Percentiles rank a stretch among this genome's conserved stretches.
phyloP scores from a whole-genome alignment of 2,888 invertebrate genomes.

The Pseudococcus longispinus region DNA sequence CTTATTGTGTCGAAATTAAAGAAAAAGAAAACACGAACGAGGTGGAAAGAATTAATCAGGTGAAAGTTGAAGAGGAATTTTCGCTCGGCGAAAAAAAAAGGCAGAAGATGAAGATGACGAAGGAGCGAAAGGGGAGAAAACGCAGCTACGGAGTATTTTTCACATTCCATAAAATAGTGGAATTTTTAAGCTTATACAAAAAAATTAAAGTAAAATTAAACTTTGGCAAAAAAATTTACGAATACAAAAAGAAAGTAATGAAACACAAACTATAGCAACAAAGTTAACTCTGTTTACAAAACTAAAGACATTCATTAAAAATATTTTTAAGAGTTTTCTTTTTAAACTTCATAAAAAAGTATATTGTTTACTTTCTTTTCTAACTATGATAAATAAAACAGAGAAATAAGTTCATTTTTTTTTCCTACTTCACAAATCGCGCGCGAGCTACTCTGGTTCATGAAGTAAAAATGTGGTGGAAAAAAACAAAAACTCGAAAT shows the following conservation, averaged over 20 bases:
- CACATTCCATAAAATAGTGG: constrained; percentile 8
- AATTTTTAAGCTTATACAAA: constrained; percentile 26
- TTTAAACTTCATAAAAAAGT: constrained; percentile 39
- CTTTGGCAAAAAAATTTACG: constrained; percentile 8
- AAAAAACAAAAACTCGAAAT: background rate
- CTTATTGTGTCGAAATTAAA: background rate
- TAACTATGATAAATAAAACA: constrained; percentile 39
- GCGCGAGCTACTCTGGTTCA: background rate
- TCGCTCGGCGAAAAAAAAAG: background rate
- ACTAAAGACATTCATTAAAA: constrained; percentile 39
- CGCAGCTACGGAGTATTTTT: background rate
- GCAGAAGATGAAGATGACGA: too few relatives aligned
- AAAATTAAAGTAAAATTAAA: constrained; percentile 31
- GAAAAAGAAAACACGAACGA: background rate
- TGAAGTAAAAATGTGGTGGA: background rate
- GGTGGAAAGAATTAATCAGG: constrained; percentile 7
- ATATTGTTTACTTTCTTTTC: constrained; percentile 33
- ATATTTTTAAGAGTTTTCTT: constrained; percentile 39
- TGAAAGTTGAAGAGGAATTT: background rate
- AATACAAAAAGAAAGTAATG: constrained; percentile 38
- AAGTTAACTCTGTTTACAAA: constrained; percentile 38
- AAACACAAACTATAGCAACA: constrained; percentile 24
- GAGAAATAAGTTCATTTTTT: constrained; percentile 18
- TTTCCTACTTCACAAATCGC: constrained; percentile 13
- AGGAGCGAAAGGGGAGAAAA: background rate